Evolutionary conservation across 2,797 vertebrate species (phyloP).

Genomic region (Trichosurus vulpecula): DNA sequence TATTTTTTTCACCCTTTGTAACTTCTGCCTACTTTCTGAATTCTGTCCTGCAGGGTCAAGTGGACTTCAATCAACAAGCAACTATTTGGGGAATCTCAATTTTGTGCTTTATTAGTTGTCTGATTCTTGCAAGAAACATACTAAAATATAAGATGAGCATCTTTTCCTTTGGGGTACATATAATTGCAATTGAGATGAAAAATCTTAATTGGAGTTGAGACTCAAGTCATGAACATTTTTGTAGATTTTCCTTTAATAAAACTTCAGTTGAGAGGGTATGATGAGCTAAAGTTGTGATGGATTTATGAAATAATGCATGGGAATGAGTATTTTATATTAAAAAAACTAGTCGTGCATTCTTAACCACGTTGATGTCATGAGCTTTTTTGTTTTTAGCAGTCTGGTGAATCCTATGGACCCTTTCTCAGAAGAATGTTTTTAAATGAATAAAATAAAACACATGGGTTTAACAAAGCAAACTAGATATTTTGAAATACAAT

Average conservation of each 20-base stretch:
- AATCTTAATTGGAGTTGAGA: neutral
- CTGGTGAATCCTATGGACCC: neutral
- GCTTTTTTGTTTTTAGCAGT: neutral
- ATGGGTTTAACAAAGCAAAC: neutral
- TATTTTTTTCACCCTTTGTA: neutral
- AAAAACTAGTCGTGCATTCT: neutral
- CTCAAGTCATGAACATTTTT: neutral
- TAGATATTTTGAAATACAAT: neutral
- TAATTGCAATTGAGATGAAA: neutral
- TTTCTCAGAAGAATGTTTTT: neutral
- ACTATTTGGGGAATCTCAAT: neutral
- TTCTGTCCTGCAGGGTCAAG: neutral
- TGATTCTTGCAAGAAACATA: neutral
- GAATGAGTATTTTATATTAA: neutral
- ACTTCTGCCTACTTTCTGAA: neutral
- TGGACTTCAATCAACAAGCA: neutral
- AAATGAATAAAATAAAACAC: neutral
- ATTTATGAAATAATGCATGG: neutral
- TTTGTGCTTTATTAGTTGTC: neutral
- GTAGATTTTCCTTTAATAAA: neutral
- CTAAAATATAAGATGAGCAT: neutral
- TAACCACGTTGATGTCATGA: neutral
- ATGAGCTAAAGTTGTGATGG: neutral
- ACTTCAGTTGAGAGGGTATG: neutral
- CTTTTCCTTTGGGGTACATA: neutral